These are phyloP conservation scores for Dolichotis patagonum DNA, from an alignment of 2,113 vertebrate species.

Conservation along the genomic window DNA sequence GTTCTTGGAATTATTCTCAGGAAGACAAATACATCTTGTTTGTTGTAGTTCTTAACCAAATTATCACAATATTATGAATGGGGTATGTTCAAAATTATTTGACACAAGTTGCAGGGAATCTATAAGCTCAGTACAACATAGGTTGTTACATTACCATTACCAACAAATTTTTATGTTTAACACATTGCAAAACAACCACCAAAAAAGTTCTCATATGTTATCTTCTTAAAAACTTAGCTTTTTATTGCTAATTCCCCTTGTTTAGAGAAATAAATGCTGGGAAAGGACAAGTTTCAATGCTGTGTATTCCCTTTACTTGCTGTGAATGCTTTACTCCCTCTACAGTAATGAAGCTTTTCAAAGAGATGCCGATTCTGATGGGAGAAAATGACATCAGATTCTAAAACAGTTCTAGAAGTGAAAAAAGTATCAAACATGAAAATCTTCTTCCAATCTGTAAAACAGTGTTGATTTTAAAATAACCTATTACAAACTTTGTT, in stretches of 20 bases:
- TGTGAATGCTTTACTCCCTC: neutral
- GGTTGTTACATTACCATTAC: neutral
- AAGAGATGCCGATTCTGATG: neutral
- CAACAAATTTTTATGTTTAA: neutral
- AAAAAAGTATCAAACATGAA: neutral
- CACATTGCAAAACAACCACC: neutral
- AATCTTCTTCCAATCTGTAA: slow-evolving; percentile 37
- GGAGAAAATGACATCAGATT: neutral
- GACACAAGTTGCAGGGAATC: neutral
- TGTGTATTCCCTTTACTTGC: neutral
- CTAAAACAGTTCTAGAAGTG: neutral
- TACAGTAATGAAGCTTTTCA: neutral
- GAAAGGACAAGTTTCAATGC: neutral
- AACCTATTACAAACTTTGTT: neutral
- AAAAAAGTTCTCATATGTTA: neutral
- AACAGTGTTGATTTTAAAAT: neutral
- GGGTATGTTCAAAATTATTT: neutral
- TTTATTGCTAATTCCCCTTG: neutral
- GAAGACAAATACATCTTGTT: neutral
- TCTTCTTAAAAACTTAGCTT: neutral
- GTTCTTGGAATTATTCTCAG: slow-evolving; percentile 5
- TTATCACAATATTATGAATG: neutral
- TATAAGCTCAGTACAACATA: neutral
- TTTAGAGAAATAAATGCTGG: neutral
- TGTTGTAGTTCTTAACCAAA: neutral